phyloP scores from a whole-genome alignment of 1,140 invertebrate genomes.

The Microplitis mediator region DNA sequence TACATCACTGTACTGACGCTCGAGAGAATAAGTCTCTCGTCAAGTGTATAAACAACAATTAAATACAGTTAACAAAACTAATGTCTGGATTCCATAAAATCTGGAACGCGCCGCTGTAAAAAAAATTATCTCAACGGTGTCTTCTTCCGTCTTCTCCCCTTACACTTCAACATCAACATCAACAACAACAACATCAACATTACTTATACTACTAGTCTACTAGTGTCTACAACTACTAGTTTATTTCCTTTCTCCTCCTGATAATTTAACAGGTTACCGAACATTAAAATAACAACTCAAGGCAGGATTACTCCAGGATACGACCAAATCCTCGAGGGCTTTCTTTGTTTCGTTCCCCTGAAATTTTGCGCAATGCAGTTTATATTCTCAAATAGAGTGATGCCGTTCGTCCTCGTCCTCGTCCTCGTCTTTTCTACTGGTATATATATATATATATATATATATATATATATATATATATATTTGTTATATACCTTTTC shows the following conservation, averaged over 20 bases:
- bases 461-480: too few relatives aligned
- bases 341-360: constrained; percentile 34
- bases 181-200: too few relatives aligned
- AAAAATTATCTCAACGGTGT: constrained; percentile 27
- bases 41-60: constrained; percentile 28
- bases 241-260: too few relatives aligned
- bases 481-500: background rate
- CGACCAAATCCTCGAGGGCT: constrained; percentile 26
- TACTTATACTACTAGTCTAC: too few relatives aligned
- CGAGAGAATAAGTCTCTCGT: too few relatives aligned
- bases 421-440: background rate
- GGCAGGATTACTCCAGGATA: too few relatives aligned
- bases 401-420: constrained; percentile 15
- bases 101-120: constrained; percentile 34
- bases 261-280: too few relatives aligned
- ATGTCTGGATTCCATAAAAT: constrained; percentile 33
- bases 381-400: constrained; percentile 2
- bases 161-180: background rate
- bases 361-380: constrained; percentile 53
- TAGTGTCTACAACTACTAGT: too few relatives aligned
- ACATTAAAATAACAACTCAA: too few relatives aligned
- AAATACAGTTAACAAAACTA: constrained; percentile 31
- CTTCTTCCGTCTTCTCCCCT: background rate
- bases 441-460: too few relatives aligned
- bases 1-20: too few relatives aligned